Conservation (phyloP, 1,140 invertebrate species). For the Rhynchophorus ferrugineus region DNA sequence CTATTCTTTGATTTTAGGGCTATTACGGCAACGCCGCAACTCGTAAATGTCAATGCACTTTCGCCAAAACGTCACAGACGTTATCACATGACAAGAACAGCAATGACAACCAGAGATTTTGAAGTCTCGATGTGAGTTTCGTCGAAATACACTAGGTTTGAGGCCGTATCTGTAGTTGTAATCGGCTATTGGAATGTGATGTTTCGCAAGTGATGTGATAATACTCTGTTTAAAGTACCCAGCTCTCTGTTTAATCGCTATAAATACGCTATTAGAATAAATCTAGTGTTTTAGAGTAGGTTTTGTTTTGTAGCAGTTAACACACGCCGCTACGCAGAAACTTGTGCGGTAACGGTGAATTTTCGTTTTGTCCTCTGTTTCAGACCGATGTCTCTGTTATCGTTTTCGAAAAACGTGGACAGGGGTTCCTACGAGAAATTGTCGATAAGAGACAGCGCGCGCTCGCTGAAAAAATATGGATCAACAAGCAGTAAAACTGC, state of each 20-base stretch:
- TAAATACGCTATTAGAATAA: background rate
- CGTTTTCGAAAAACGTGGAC: constrained; percentile 39
- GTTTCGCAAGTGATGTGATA: constrained; percentile 4
- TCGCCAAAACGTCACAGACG: background rate
- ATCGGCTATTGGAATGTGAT: constrained; percentile 9
- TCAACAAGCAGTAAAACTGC: constrained; percentile 64
- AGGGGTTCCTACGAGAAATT: constrained; percentile 74
- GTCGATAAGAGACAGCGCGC: constrained; percentile 73
- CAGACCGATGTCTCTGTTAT: constrained; percentile 20
- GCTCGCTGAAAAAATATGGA: constrained; percentile 81
- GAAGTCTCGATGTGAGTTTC: constrained; percentile 13
- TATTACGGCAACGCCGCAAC: background rate
- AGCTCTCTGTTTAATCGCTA: background rate
- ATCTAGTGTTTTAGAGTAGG: background rate
- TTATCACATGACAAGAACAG: background rate
- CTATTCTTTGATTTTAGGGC: no score
- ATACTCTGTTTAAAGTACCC: background rate
- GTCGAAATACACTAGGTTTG: constrained; percentile 3
- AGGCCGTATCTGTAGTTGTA: background rate
- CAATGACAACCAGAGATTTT: constrained; percentile 14
- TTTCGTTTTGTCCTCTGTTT: background rate
- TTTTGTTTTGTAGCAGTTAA: background rate
- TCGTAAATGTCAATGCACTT: background rate
- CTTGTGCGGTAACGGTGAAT: background rate
- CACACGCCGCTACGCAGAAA: background rate